Conservation (phyloP, 1,140 invertebrate genomes). For the Drosophila lowei region DNA sequence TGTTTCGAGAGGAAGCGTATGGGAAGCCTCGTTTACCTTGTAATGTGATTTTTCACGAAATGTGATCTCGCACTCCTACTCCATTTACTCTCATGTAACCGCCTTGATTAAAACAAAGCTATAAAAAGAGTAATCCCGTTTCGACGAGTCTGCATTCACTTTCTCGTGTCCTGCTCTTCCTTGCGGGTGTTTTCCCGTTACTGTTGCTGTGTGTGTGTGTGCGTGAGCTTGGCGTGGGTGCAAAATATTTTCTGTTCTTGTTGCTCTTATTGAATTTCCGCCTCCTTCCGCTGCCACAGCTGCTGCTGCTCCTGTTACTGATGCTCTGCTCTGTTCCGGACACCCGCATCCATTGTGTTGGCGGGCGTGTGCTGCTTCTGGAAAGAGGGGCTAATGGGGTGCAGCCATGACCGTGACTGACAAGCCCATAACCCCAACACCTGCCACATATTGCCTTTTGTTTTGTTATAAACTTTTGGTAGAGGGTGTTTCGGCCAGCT, state of each 20-base stretch:
- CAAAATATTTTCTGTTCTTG: constrained; percentile 30
- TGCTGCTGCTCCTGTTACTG: constrained; percentile 9
- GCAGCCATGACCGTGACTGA: constrained; percentile 69
- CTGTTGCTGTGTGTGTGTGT: constrained; percentile 7
- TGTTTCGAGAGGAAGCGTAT: no score
- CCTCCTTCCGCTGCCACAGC: constrained; percentile 35
- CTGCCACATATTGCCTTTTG: constrained; percentile 30
- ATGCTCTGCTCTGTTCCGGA: background rate
- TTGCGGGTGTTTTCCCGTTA: constrained; percentile 8
- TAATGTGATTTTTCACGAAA: no score
- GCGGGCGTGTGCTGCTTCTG: constrained; percentile 7
- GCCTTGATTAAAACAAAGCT: no score
- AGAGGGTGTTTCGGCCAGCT: no score
- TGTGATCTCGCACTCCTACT: no score
- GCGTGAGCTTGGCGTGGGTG: constrained; percentile 29
- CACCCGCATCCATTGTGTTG: constrained; percentile 40
- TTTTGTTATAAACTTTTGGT: constrained; percentile 38
- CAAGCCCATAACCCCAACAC: constrained; percentile 56
- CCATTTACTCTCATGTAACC: no score
- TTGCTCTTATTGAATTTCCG: constrained; percentile 65
- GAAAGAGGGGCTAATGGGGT: constrained; percentile 7
- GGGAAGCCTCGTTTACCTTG: no score
- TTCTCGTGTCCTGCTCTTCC: no score
- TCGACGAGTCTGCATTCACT: no score
- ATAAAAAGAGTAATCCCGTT: no score